Base-by-base conservation (phyloP, 2,797 vertebrate species). In the Sebastes diploproa region DNA sequence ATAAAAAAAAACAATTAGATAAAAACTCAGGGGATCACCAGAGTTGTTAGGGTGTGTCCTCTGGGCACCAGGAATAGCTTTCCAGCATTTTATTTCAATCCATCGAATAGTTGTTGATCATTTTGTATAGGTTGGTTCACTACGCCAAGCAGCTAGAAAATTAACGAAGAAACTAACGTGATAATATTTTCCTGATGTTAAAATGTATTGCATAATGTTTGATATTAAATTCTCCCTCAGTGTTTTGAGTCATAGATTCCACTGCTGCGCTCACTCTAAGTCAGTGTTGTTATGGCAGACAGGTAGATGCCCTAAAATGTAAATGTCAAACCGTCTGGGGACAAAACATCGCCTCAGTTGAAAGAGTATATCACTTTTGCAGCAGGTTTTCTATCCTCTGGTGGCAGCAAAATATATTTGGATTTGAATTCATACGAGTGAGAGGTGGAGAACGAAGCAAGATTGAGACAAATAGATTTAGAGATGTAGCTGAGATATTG, bases 311-410 rank as follows among this genome's bases (percentile, higher is more conserved):
- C 58, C 63, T 54, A 1, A 86, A 56, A 77, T 69, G 69, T 77
- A 82, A 80, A 85, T 80, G 77, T 62, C 77, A 74, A 6, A 69
- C 32, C 8, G 69, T 80, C 64, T 61, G 29, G 60, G 64, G 27
- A 56, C 72, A 25, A 72, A 72, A 64, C 75, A 71, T 54, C 9
- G 22, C 61, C 52, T 55, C 56, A 54, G 50, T 3, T 32, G 25
- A 66, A 27, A 6, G 66, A 80, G 32, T 7, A 27, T 14, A n/a
- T 84, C 32, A 4, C 55, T 56, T 46, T n/a, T 7, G 29, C 67
- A 64, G 27, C 63, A 64, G 61, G 18, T 46, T 52, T 9, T 25
- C 54, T 10, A 9, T 58, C 85, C 50, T 64, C 36, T 7, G 34
- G 32, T 52, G 58, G 59, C 63, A 18, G n/a, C 4, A 66, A 63